Percentiles rank a stretch among this genome's conserved stretches.
phyloP scores from a whole-genome alignment of 2,888 invertebrate genomes.

The Brenthis hecate region DNA sequence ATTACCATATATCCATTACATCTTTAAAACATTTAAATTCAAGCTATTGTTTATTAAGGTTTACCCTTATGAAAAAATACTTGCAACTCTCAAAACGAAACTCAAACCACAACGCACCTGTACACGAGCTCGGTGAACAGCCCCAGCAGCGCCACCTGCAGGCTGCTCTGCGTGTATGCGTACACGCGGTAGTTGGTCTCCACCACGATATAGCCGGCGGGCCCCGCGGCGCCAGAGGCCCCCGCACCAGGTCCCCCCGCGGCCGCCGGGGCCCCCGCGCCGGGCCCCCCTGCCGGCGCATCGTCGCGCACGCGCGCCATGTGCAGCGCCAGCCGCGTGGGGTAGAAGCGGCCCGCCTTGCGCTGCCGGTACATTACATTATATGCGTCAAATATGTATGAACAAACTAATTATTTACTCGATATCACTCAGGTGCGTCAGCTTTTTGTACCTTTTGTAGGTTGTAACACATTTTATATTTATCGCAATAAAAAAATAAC shows the following conservation, averaged over 20 bases:
- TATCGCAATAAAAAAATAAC: too few species aligned
- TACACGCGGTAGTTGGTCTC: conserved; percentile 98
- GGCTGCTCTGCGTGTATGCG: conserved; percentile 95
- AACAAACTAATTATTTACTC: too few species aligned
- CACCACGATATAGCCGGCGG: conserved; percentile 91
- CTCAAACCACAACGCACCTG: conserved; percentile 78
- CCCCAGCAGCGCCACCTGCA: conserved; percentile 96
- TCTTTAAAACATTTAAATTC: too few species aligned
- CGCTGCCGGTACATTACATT: conserved; percentile 75
- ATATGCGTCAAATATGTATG: too few species aligned
- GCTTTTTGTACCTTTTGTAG: too few species aligned
- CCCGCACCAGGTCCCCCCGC: conserved; percentile 7
- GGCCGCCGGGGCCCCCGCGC: conserved; percentile 44
- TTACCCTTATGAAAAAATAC: not conserved
- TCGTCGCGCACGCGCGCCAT: conserved; percentile 83
- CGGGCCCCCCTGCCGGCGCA: conserved; percentile 69
- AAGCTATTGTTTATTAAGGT: too few species aligned
- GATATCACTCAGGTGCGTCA: too few species aligned
- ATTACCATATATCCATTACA: too few species aligned
- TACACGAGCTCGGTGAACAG: conserved; percentile 96
- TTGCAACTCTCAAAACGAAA: not conserved
- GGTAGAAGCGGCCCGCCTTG: conserved; percentile 96
- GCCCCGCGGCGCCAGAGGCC: conserved; percentile 33
- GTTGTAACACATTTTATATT: too few species aligned
- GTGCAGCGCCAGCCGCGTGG: conserved; percentile 95